Conservation (phyloP, 2,888 invertebrate genomes). For the Meteorus cinctellus region DNA sequence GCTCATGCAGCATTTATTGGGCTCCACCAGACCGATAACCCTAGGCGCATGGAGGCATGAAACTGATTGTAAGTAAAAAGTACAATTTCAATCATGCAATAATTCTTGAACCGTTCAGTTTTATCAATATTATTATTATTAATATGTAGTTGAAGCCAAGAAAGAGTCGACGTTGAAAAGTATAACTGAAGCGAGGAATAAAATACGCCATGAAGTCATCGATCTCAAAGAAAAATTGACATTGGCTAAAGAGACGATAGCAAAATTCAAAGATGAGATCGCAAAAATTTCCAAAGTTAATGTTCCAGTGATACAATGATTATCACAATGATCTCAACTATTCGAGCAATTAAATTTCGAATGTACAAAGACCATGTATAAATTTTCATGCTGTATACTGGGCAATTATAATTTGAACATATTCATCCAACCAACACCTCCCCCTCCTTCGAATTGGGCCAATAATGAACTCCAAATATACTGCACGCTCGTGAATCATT, state of each 20-base stretch:
- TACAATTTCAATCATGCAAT: constrained; percentile 31
- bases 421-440: not conserved
- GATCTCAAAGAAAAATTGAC: constrained; percentile 90
- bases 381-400: not conserved
- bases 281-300: constrained; percentile 72
- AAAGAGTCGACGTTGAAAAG: constrained; percentile 86
- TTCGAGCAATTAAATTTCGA: not conserved
- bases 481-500: not conserved
- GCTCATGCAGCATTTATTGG: constrained; percentile 91
- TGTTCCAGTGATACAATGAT: constrained; percentile 56
- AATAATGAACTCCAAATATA: not conserved
- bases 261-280: constrained; percentile 87
- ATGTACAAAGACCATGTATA: not conserved
- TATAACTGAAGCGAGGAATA: constrained; percentile 85
- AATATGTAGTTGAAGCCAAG: constrained; percentile 89
- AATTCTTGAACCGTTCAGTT: constrained; percentile 28
- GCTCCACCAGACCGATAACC: constrained; percentile 83
- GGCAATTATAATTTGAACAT: not conserved
- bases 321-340: not conserved
- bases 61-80: constrained; percentile 84
- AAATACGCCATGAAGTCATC: constrained; percentile 86
- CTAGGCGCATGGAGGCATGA: constrained; percentile 87
- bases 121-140: constrained; percentile 23
- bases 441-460: not conserved
- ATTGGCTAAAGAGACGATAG: constrained; percentile 88